phyloP scores from a whole-genome alignment of 2,797 vertebrate species.

The Galaxias olidus region DNA sequence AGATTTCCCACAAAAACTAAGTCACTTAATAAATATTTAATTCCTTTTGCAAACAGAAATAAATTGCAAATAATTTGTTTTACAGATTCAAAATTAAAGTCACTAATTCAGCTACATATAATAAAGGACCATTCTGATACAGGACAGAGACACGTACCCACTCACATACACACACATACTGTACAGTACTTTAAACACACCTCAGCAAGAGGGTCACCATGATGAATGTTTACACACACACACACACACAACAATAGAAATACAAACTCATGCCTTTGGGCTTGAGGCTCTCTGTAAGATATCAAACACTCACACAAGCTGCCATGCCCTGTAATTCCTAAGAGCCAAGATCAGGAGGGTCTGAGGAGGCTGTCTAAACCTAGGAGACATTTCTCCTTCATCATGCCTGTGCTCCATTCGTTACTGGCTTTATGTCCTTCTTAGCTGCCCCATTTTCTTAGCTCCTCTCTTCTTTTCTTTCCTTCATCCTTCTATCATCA shows the following conservation, averaged over 20 bases:
- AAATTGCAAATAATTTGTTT: too few relatives aligned
- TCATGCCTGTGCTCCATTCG: too few relatives aligned
- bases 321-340: background rate
- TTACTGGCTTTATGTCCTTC: too few relatives aligned
- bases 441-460: too few relatives aligned
- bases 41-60: too few relatives aligned
- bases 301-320: background rate
- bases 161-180: constrained; percentile 21
- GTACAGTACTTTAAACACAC: background rate
- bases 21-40: too few relatives aligned
- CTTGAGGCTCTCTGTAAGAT: constrained; percentile 11
- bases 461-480: too few relatives aligned
- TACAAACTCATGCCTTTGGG: background rate
- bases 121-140: constrained; percentile 48
- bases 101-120: too few relatives aligned
- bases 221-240: constrained; percentile 33
- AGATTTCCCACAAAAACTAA: too few relatives aligned
- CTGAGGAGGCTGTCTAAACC: background rate
- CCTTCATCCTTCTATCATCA: too few relatives aligned
- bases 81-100: too few relatives aligned
- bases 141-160: constrained; percentile 29
- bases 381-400: too few relatives aligned
- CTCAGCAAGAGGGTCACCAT: constrained; percentile 35
- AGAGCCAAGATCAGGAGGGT: background rate
- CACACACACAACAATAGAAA: constrained; percentile 1